Evolutionary conservation across 2,888 invertebrate genomes (phyloP).

Genomic region (Eristalis arbustorum): DNA sequence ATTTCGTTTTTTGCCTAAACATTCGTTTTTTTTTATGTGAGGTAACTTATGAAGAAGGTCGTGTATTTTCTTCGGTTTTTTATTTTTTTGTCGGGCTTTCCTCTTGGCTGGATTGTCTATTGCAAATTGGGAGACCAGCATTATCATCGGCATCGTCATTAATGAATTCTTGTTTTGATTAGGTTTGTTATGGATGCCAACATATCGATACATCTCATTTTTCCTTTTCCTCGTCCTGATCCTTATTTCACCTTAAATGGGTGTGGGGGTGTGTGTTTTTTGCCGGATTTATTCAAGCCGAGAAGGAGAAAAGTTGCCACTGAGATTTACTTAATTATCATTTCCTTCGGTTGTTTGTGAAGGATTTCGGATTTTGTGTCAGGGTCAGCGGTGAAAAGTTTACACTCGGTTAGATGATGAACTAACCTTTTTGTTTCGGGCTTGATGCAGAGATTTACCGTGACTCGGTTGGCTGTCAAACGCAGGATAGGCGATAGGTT

Average conservation of each 20-base stretch:
- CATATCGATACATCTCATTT: slow-evolving; percentile 31
- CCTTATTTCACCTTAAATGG: slow-evolving; percentile 1
- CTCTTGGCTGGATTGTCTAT: slow-evolving; percentile 51
- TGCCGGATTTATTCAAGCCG: not conserved
- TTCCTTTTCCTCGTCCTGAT: not conserved
- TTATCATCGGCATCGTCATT: slow-evolving; percentile 55
- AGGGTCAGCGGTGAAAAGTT: not conserved
- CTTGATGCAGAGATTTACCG: not conserved
- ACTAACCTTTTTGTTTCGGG: not conserved
- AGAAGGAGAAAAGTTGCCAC: not conserved
- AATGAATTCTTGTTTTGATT: slow-evolving; percentile 68
- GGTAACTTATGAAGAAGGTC: not conserved
- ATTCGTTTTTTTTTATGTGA: not conserved
- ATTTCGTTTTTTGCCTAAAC: slow-evolving; percentile 2
- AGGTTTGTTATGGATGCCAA: slow-evolving; percentile 61
- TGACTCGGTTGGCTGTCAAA: not conserved
- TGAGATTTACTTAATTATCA: slow-evolving; percentile 36
- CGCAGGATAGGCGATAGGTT: not conserved
- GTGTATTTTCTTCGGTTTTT: not conserved
- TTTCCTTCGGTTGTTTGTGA: not conserved
- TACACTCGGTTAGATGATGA: not conserved
- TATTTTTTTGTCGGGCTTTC: slow-evolving; percentile 1
- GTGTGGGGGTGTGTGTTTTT: not conserved
- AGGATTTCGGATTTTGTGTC: not conserved
- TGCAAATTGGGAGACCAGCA: slow-evolving; percentile 36